These are phyloP conservation scores for Rynchops niger DNA, from an alignment of 2,113 vertebrate genomes.

Conservation along the genomic window DNA sequence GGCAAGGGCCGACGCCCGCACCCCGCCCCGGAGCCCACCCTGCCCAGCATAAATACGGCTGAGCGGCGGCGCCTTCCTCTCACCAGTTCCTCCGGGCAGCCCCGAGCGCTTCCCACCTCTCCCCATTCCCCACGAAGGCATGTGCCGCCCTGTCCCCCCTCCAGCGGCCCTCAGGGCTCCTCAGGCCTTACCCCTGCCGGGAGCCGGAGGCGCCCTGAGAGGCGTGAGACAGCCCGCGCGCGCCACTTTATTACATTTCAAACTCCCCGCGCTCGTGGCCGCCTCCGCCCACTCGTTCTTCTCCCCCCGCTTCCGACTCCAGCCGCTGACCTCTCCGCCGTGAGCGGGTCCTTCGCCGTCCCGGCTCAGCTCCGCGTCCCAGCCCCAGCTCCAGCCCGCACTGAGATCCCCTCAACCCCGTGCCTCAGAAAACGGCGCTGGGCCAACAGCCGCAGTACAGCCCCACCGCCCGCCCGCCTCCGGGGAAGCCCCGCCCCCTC, in stretches of 20 bases:
- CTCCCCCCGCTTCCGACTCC: neutral
- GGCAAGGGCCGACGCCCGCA: neutral
- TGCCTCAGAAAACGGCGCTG: rapidly evolving
- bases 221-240: no score
- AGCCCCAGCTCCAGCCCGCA: rapidly evolving
- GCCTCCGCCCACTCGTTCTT: neutral
- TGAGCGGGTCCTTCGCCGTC: neutral
- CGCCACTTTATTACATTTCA: neutral
- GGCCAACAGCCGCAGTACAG: neutral
- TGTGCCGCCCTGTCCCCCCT: neutral
- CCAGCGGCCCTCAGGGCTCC: neutral
- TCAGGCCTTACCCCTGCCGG: neutral
- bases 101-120: neutral
- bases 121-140: neutral
- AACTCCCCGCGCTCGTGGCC: neutral
- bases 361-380: neutral
- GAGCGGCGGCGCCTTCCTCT: neutral
- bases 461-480: rapidly evolving
- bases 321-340: neutral
- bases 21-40: neutral
- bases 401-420: rapidly evolving
- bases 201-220: no score
- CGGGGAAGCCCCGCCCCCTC: neutral
- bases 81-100: rapidly evolving
- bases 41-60: rapidly evolving